These are phyloP conservation scores for Drosophila lacertosa DNA, from an alignment of 1,140 invertebrate genomes.

Conservation along the genomic window DNA sequence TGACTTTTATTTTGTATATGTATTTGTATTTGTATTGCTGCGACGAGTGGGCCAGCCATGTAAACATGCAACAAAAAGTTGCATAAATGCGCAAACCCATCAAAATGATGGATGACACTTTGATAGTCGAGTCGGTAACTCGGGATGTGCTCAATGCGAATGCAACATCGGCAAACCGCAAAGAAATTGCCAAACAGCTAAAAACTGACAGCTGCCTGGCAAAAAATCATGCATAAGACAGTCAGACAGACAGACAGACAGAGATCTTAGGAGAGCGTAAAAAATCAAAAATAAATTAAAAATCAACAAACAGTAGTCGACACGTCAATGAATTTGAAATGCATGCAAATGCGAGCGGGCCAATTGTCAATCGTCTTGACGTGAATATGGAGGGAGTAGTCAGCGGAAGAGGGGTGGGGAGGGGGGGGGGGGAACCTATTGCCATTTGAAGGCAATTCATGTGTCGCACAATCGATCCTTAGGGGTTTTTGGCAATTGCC, in stretches of 20 bases:
- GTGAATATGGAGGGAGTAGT: no score
- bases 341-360: constrained; percentile 70
- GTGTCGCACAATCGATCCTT: constrained; percentile 61
- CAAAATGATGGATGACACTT: constrained; percentile 81
- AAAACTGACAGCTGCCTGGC: constrained; percentile 29
- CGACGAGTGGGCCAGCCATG: constrained; percentile 61
- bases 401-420: constrained; percentile 9
- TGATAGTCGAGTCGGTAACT: constrained; percentile 50
- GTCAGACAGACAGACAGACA: constrained; percentile 1
- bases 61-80: constrained; percentile 58
- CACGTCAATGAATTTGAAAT: constrained; percentile 75
- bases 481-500: constrained; percentile 32
- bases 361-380: constrained; percentile 57
- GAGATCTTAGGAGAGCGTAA: constrained; percentile 44
- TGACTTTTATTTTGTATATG: no score
- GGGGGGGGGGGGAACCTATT: constrained; percentile 25
- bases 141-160: constrained; percentile 40
- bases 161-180: constrained; percentile 73
- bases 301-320: constrained; percentile 77
- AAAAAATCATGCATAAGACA: neutral
- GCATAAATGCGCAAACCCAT: constrained; percentile 58
- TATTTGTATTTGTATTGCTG: constrained; percentile 1
- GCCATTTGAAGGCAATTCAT: constrained; percentile 53
- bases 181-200: constrained; percentile 58
- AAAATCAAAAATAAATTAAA: constrained; percentile 81